phyloP scores from a whole-genome alignment of 2,797 vertebrate genomes.

The Pteropus rufus region DNA sequence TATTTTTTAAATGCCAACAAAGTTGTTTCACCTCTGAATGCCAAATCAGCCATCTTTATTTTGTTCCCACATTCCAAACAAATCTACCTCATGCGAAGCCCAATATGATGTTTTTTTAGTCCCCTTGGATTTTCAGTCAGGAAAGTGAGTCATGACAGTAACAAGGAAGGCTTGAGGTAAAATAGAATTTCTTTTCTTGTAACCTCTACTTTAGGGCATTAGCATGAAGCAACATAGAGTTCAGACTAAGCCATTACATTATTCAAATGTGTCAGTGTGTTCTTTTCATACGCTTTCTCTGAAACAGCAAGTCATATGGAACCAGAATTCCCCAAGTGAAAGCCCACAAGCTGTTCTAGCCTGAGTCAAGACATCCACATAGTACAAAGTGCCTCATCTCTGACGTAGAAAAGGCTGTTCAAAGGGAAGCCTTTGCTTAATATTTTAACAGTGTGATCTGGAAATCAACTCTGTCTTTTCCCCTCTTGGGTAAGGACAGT shows the following conservation, averaged over 20 bases:
- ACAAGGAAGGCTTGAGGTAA: slow-evolving; percentile 43
- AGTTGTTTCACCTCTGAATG: slow-evolving; percentile 29
- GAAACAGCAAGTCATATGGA: background rate
- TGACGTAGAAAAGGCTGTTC: background rate
- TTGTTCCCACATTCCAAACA: slow-evolving; percentile 56
- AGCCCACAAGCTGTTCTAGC: background rate
- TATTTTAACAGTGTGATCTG: slow-evolving; percentile 15
- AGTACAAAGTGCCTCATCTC: slow-evolving; percentile 19
- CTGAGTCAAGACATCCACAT: background rate
- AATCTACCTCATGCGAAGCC: slow-evolving; percentile 31
- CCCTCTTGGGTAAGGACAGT: background rate
- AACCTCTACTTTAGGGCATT: background rate
- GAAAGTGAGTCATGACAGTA: slow-evolving; percentile 67
- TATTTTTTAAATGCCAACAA: slow-evolving; percentile 35
- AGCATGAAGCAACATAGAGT: background rate
- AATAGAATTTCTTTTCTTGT: slow-evolving; percentile 39
- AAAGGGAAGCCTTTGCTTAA: background rate
- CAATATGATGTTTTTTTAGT: slow-evolving; percentile 52
- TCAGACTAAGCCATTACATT: background rate
- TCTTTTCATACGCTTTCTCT: slow-evolving; percentile 41
- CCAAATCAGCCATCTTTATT: slow-evolving; percentile 54
- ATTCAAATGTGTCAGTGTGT: slow-evolving; percentile 36
- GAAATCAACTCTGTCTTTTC: background rate
- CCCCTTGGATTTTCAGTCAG: slow-evolving; percentile 57
- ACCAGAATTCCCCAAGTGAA: slow-evolving; percentile 38